Evolutionary conservation across 1,140 invertebrate genomes (phyloP).

Genomic region (Tribolium madens): DNA sequence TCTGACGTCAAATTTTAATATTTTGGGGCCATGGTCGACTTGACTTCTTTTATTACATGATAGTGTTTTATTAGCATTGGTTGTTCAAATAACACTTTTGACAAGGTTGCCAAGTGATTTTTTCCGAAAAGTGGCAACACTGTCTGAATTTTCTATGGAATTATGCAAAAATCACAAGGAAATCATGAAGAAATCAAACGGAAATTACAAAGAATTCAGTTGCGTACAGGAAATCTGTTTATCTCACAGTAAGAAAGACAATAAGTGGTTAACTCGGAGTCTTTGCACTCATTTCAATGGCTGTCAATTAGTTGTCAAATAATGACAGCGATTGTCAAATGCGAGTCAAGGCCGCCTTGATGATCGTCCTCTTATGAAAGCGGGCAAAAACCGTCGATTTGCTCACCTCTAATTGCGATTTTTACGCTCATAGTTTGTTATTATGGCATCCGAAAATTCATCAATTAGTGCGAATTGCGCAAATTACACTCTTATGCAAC

Average conservation of each 20-base stretch:
- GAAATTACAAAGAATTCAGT: not conserved
- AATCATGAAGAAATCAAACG: not conserved
- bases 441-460: too few relatives aligned
- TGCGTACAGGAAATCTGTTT: not conserved
- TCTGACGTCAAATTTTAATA: too few relatives aligned
- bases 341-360: too few relatives aligned
- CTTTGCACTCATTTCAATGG: too few relatives aligned
- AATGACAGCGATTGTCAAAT: too few relatives aligned
- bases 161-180: not conserved
- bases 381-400: too few relatives aligned
- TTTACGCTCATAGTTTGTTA: too few relatives aligned
- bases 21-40: not conserved
- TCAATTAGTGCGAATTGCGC: too few relatives aligned
- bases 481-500: too few relatives aligned
- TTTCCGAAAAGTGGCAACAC: not conserved
- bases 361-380: too few relatives aligned
- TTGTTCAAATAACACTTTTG: not conserved
- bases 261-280: not conserved
- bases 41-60: not conserved
- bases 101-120: not conserved
- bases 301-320: too few relatives aligned
- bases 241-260: not conserved
- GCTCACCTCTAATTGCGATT: too few relatives aligned
- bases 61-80: not conserved
- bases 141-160: not conserved